Conservation (phyloP, 2,888 invertebrate species). For the Archips crataeganus region DNA sequence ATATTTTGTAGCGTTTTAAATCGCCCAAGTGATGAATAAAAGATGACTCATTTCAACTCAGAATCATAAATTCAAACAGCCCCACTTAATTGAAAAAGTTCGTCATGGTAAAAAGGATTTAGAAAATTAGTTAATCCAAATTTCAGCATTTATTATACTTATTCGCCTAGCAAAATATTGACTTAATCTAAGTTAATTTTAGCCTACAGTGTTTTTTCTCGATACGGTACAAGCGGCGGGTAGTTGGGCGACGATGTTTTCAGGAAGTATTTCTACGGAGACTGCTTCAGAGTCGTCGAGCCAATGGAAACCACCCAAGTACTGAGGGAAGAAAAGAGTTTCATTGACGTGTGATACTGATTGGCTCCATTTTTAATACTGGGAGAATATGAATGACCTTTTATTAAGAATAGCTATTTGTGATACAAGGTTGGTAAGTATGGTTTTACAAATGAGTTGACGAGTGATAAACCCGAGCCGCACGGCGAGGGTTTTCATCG, state of each 20-base stretch:
- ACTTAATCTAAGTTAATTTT: slow-evolving; percentile 10
- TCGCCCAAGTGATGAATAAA: background rate
- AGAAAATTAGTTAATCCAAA: slow-evolving; percentile 1
- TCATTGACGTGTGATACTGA: background rate
- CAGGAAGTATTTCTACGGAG: slow-evolving; percentile 90
- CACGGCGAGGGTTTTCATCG: no score
- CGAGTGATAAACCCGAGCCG: no score
- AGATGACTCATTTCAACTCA: slow-evolving; percentile 1
- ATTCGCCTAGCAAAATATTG: slow-evolving; percentile 10
- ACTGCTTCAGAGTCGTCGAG: slow-evolving; percentile 90
- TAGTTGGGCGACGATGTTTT: slow-evolving; percentile 88
- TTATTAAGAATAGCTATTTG: no score
- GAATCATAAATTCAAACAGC: slow-evolving; percentile 7
- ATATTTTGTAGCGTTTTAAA: background rate
- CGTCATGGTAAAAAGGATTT: background rate
- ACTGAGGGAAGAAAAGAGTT: slow-evolving; percentile 77
- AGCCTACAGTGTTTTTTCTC: slow-evolving; percentile 46
- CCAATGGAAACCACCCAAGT: slow-evolving; percentile 90
- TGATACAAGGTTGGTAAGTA: no score
- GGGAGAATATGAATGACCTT: no score
- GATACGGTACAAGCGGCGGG: slow-evolving; percentile 79
- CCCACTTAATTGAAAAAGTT: slow-evolving; percentile 9
- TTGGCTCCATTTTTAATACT: background rate
- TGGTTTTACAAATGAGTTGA: no score
- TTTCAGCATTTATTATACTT: slow-evolving; percentile 22